Evolutionary conservation across 2,797 vertebrate genomes (phyloP), one percentile per base, ranked within the genome.

Genomic region (Knipowitschia caucasica): DNA sequence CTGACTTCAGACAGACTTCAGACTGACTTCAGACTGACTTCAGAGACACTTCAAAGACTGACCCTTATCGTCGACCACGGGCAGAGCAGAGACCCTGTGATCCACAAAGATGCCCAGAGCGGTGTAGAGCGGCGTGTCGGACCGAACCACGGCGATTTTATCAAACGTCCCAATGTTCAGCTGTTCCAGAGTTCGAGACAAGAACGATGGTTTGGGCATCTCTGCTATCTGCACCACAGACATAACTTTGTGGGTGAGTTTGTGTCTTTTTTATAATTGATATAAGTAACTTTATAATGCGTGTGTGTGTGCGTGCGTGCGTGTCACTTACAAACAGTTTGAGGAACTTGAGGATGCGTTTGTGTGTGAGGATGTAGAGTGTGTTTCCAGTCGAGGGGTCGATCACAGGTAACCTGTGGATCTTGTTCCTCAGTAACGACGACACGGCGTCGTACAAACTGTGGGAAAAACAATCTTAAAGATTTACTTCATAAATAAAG

Each of bases 241-340:
- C 30, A 49, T 18, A 47, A 31, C n/a, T n/a, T n/a, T n/a, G n/a
- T n/a, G n/a, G n/a, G n/a, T n/a, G n/a, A n/a, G n/a, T n/a, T n/a
- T n/a, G n/a, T n/a, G n/a, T n/a, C n/a, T n/a, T n/a, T n/a, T n/a
- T n/a, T n/a, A n/a, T n/a, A n/a, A n/a, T n/a, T n/a, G n/a, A n/a
- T n/a, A n/a, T n/a, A n/a, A n/a, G n/a, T n/a, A n/a, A n/a, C n/a
- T n/a, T n/a, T n/a, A n/a, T n/a, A n/a, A n/a, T n/a, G n/a, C n/a
- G n/a, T n/a, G n/a, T n/a, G n/a, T n/a, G n/a, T n/a, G n/a, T n/a
- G n/a, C n/a, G n/a, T n/a, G n/a, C n/a, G n/a, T n/a, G n/a, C n/a
- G n/a, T n/a, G n/a, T n/a, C n/a, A 92, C 96, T 93, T 76, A 99
- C 96, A 82, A 99, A 99, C 58, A 99, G 92, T 67, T 96, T 97